Evolutionary conservation across 2,113 vertebrate genomes (phyloP), one percentile per base, ranked within the genome.

Genomic region (Nyctereutes procyonoides): DNA sequence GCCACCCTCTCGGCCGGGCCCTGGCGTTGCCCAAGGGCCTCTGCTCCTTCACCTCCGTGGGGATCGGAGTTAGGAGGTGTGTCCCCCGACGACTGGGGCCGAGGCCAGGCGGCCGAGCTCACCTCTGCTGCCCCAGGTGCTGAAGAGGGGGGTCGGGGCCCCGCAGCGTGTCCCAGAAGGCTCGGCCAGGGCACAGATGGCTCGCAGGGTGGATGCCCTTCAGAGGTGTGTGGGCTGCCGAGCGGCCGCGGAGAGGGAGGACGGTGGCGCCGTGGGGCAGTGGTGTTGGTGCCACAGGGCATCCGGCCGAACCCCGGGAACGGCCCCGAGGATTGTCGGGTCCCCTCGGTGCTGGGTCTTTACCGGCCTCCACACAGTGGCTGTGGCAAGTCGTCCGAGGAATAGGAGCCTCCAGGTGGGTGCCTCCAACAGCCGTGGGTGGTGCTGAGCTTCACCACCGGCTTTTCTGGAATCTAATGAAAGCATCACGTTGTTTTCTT

Each of bases 1-100:
- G 32, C 32, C 1, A 0, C n/a, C 51, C 58, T 55, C 5, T 7
- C 0, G 13, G 26, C 0, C 0, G 22, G n/a, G 10, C 20, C 84
- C 26, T 0, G 8, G 48, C 9, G 1, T 4, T 5, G 22, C 28
- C 73, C 13, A 26, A 7, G 0, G 1, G 38, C 8, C n/a, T 5
- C 55, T 11, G 32, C 13, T 1, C 0, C 4, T 51, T 51, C 10
- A 65, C 53, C 7, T 58, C 12, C 0, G 0, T 2, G 32, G 15
- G 81, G 8, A 12, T 2, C 14, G 14, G 58, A 48, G 2, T 20
- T 1, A 19, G 65, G 32, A 35, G 38, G 22, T 0, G 2, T 26
- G 26, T 30, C 28, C 32, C 4, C n/a, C 10, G n/a, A 20, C 4
- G 5, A 0, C 16, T 8, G 1, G 1, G 67, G 67, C 32, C 8